Evolutionary conservation across 2,888 invertebrate genomes (phyloP).

Genomic region (Andrena bicolor): DNA sequence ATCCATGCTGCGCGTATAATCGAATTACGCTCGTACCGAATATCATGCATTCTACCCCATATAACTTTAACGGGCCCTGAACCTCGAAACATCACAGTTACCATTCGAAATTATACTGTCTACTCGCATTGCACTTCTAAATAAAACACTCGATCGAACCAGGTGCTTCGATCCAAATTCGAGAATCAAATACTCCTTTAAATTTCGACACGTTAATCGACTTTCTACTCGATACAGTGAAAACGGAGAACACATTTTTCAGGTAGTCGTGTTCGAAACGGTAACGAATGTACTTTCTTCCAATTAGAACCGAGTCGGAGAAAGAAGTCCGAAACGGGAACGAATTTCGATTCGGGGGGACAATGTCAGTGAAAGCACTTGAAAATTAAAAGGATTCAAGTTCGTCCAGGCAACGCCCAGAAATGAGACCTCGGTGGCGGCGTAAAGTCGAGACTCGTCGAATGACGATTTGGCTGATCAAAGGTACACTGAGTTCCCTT

Average conservation of each 20-base stretch:
- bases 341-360: not conserved
- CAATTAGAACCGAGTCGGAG: conserved; percentile 12
- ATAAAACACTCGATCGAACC: not conserved
- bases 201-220: conserved; percentile 9
- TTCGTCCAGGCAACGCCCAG: not conserved
- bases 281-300: conserved; percentile 5
- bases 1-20: conserved; percentile 32
- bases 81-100: not conserved
- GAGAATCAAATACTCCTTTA: not conserved
- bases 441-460: not conserved
- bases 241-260: not conserved
- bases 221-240: conserved; percentile 38
- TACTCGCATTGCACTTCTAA: not conserved
- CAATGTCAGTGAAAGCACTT: conserved; percentile 15
- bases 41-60: conserved; percentile 21
- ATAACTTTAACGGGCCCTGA: not conserved
- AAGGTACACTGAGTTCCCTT: too few species aligned
- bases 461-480: not conserved
- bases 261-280: not conserved
- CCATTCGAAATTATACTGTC: not conserved
- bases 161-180: not conserved
- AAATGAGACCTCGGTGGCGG: not conserved
- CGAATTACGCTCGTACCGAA: conserved; percentile 16
- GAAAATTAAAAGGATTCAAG: conserved; percentile 1
- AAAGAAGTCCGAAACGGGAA: not conserved